Evolutionary conservation across 2,888 invertebrate genomes (phyloP), one percentile per base, ranked within the genome.

Genomic region (Agrochola lota): DNA sequence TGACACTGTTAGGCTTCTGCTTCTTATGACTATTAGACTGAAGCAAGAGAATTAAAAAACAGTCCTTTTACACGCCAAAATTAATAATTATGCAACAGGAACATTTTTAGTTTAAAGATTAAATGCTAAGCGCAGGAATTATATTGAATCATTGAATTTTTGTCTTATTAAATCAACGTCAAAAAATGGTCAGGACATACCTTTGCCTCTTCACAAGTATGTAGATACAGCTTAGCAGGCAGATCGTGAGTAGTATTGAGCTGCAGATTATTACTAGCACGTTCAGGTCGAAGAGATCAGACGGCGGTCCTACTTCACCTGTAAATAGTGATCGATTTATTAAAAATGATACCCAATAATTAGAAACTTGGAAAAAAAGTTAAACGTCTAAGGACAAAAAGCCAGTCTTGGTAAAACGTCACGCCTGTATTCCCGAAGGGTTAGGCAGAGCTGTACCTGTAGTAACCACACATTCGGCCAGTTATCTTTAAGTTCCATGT

Each of bases 281-380:
- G 81, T 97, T 97, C 20, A 96, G 83, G 79, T 97, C 97, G 70
- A 96, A 92, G 2, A 93, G 82, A 2, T 97, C 97, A 11, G 95
- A 94, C 0, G 97, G 96, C 1, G 97, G 97, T 2, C 96, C 96
- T 0, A 97, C 93, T 91, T 96, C 96, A 89, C 93, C 97, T 97
- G 92, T 5, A 63, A 69, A 30, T 17, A 15, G 4, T 23, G 0
- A 67, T 5, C 0, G 26, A 67, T 12, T 66, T 67, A 20, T 20
- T 67, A 17, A 67, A 17, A 66, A n/a, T 40, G 11, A n/a, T 20
- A 66, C 17, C 64, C n/a, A n/a, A 17, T n/a, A 26, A 17, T 40
- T 64, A 64, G 30, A 20, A 30, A 6, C 30, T 62, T 62, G 52
- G 9, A 20, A 20, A 30, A 11, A 30, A 20, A 30, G 3, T 4